Base-by-base conservation (phyloP, 2,113 vertebrate species). In the Etia nguti region DNA sequence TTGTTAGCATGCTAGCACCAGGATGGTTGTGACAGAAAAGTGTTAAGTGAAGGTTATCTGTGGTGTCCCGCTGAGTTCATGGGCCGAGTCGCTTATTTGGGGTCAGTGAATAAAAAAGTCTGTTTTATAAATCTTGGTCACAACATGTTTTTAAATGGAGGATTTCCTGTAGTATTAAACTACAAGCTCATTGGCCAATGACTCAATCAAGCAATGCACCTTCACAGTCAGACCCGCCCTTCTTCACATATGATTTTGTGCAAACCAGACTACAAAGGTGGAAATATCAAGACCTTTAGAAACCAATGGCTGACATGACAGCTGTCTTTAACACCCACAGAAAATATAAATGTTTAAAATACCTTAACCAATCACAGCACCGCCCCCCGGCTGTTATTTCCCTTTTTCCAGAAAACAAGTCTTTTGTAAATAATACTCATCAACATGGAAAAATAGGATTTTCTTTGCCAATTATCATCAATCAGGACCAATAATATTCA, bases 341-440 rank as follows among this genome's bases (percentile, higher is more conserved):
- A 68, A 36, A 68, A 22, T 10, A 65, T 2, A 38, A 68, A 68
- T 68, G 41, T 75, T 75, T 48, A 48, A 26, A 73, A 73, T 73
- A 73, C 15, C 9, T 46, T 10, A 46, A 26, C 41, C 22, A 73
- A 26, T 18, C 10, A 73, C 5, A 26, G 38, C 11, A 5, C 0
- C 10, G 8, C 34, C 20, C 34, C 31, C 13, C 43, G 4, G n/a
- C n/a, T n/a, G 24, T 70, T 43, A 24, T 70, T 43, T 68, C 18
- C 18, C 18, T 8, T 52, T 52, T 52, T 10, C 1, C 20, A n/a
- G 50, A 9, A 52, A n/a, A 52, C 8, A 20, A n/a, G 18, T 52
- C 38, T 24, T 46, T 46, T 16, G 41, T 6, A 73, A 43, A 46
- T 73, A 26, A 48, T 18, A 10, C 24, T 75, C 24, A 48, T 75